These are phyloP conservation scores for Campylomormyrus numenius DNA, from an alignment of 2,113 vertebrate genomes.

Conservation along the genomic window DNA sequence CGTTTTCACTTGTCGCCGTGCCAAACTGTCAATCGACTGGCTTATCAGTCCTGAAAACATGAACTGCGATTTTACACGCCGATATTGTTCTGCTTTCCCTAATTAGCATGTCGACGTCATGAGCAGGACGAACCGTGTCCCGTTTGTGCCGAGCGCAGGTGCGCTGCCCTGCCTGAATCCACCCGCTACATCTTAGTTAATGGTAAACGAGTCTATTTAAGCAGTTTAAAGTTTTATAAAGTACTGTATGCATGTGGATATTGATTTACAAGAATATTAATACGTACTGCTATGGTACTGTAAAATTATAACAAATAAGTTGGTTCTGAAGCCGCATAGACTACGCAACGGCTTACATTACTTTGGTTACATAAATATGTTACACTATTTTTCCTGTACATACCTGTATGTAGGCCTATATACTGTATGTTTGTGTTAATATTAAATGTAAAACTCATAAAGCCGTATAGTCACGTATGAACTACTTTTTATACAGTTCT, in stretches of 20 bases:
- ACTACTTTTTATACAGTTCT: background rate
- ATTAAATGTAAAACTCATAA: background rate
- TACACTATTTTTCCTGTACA: background rate
- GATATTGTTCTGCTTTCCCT: background rate
- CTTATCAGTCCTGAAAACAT: background rate
- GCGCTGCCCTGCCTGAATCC: background rate
- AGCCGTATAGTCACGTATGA: background rate
- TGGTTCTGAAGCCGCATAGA: background rate
- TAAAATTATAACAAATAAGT: background rate
- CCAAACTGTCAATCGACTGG: background rate
- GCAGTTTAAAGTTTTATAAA: background rate
- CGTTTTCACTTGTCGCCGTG: background rate
- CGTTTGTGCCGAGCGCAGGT: background rate
- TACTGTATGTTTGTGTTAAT: background rate
- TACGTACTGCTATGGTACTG: background rate
- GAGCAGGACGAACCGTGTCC: background rate
- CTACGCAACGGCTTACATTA: background rate
- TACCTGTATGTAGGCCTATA: background rate
- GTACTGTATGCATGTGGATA: background rate
- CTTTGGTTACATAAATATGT: background rate
- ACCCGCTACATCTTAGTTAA: background rate
- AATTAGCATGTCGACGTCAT: background rate
- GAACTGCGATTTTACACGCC: background rate
- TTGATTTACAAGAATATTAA: background rate
- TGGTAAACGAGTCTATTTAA: background rate